A percentile compares a stretch with the other conserved stretches of the same genome.
Conservation (phyloP, 2,888 invertebrate genomes). For the Polyploca ridens region DNA sequence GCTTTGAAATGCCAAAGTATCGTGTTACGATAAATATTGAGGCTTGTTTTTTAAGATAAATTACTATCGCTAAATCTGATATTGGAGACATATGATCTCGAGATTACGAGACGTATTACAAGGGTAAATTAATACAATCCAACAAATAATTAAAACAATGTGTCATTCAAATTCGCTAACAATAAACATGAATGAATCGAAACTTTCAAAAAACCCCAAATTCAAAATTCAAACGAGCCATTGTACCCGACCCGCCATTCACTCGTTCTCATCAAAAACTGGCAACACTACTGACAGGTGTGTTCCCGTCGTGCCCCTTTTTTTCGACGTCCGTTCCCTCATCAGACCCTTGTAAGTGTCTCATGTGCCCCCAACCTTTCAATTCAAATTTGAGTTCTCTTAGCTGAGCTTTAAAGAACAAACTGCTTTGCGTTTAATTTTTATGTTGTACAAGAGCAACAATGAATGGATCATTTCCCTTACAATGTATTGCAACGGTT, state of each 20-base stretch:
- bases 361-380: conserved; percentile 31
- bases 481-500: conserved; percentile 80
- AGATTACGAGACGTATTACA: too few relatives aligned
- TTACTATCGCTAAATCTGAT: too few relatives aligned
- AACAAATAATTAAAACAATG: conserved; percentile 9
- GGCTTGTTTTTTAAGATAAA: too few relatives aligned
- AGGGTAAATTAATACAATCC: not conserved
- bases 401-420: conserved; percentile 30
- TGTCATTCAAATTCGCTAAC: conserved; percentile 27
- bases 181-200: conserved; percentile 20
- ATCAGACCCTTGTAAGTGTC: conserved; percentile 45
- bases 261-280: conserved; percentile 81
- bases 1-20: not conserved
- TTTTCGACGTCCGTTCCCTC: conserved; percentile 81
- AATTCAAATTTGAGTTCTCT: conserved; percentile 32
- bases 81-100: too few relatives aligned
- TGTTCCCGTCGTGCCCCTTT: conserved; percentile 83
- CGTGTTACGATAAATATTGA: too few relatives aligned
- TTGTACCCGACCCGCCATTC: conserved; percentile 71
- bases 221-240: conserved; percentile 64
- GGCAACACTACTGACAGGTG: conserved; percentile 83
- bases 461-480: conserved; percentile 82
- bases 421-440: conserved; percentile 33
- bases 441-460: conserved; percentile 68
- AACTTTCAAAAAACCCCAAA: conserved; percentile 37